These are phyloP conservation scores for Saimiri boliviensis DNA, from an alignment of 2,113 vertebrate genomes.

Conservation along the genomic window DNA sequence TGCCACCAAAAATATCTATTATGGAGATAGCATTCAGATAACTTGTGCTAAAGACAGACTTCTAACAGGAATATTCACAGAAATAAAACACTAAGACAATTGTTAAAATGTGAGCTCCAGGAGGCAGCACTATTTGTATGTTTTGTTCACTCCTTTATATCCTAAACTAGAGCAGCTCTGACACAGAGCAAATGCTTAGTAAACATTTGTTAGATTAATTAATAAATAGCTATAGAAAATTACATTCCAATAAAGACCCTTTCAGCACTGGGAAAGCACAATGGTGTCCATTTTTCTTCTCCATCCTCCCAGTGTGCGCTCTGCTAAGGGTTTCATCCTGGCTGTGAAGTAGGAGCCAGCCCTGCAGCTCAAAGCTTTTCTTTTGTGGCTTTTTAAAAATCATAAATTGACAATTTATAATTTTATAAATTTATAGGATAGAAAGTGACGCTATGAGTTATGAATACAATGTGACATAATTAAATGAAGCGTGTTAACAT, in stretches of 20 bases:
- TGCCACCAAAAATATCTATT: neutral
- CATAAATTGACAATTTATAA: neutral
- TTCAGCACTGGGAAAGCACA: neutral
- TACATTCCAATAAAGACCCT: neutral
- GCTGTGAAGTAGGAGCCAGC: neutral
- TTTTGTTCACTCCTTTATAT: neutral
- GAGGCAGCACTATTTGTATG: neutral
- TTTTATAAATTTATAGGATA: neutral
- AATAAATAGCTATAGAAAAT: neutral
- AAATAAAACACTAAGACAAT: neutral
- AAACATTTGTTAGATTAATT: neutral
- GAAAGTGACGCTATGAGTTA: neutral
- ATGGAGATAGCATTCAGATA: neutral
- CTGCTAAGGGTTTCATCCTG: neutral
- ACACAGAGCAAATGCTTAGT: neutral
- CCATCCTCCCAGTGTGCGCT: neutral
- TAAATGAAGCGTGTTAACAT: neutral
- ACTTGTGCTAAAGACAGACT: neutral
- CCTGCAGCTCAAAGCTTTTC: neutral
- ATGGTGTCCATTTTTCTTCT: neutral
- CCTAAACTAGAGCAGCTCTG: neutral
- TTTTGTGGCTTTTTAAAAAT: neutral
- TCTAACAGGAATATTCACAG: conserved; percentile 1
- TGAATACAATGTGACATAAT: neutral
- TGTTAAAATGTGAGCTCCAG: neutral